Evolutionary conservation across 2,113 vertebrate genomes (phyloP), one percentile per base, ranked within the genome.

Genomic region (Upupa epops): DNA sequence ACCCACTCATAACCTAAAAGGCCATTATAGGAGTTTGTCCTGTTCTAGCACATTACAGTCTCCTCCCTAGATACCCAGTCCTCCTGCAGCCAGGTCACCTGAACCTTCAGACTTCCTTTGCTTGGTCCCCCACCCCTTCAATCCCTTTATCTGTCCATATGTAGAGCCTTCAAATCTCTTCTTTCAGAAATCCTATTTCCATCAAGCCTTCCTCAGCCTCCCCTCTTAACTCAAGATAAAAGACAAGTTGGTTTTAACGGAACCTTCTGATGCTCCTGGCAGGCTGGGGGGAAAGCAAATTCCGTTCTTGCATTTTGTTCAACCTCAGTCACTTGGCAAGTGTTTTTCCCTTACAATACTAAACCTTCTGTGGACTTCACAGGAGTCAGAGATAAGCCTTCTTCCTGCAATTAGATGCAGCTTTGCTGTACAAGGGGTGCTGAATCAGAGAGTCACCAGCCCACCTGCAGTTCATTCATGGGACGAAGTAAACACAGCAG

Each of bases 131-230:
- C 13, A 0, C 48, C 37, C 21, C 46, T 56, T 76, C 90, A 95
- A 86, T 65, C 73, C 80, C 31, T 88, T 88, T 93, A 78, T 78
- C 37, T 52, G 71, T 17, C 83, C 83, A 25, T 76, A 73, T 65
- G 69, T 63, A 55, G 70, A 92, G 81, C 58, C 63, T 77, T 79
- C 85, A 82, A 91, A 91, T 61, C 71, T 91, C 90, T 58, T 76
- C 72, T 72, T 88, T 69, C 79, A 92, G 84, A 95, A 96, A 81
- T 89, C 75, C 75, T 94, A 75, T 73, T 81, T 95, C 80, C 91
- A 88, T 29, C 70, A 84, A 94, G 73, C 58, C 63, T 72, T 89
- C 75, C 74, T 88, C 76, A 89, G 72, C 42, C 73, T 77, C 75
- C 42, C 73, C 65, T 37, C 48, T 78, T n/a, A 89, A 74, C 84